Base-by-base conservation (phyloP, 2,113 vertebrate species). In the Aegithalos caudatus region DNA sequence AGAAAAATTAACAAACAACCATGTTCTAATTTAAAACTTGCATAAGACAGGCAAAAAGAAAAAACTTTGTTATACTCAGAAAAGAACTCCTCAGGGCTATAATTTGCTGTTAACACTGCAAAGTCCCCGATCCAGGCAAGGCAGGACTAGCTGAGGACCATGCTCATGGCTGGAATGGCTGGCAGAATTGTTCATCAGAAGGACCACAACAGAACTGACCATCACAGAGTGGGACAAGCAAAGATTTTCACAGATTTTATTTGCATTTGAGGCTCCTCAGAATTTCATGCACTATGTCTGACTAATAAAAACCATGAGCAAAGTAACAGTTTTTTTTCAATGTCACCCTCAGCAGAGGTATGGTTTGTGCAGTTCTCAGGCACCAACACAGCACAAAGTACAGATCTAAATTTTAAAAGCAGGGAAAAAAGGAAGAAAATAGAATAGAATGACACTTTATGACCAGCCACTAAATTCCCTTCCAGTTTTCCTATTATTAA, bases 161-260 rank as follows among this genome's bases (percentile, higher is more conserved):
- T 1, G 4, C 35, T 86, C 27, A 48, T 0, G 0, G 37, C 18
- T 5, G 53, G 17, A 50, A 22, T 0, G 1, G 14, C 22, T 14
- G 20, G 27, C 42, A 14, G 48, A 51, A 6, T 0, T 15, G n/a
- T 58, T 58, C 56, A 35, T 22, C 28, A 31, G 51, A 18, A 54
- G 44, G 40, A 47, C 66, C 3, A 0, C 0, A 0, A n/a, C 29
- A 14, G 16, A 47, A 37, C 0, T 37, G 44, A 33, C 37, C 25
- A 20, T 21, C 40, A 13, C 33, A 10, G 9, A 9, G 45, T 7
- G 27, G 33, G 29, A 83, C 35, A 35, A 74, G 54, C 14, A 56
- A 61, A 70, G 73, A 27, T 16, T 42, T 57, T 23, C 6, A 3
- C 14, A 66, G 38, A 21, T 60, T 35, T 44, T 62, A 5, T 54